Percentiles rank a stretch among this genome's conserved stretches.
These are phyloP conservation scores for Achroia grisella DNA, from an alignment of 1,140 invertebrate species.

Conservation along the genomic window DNA sequence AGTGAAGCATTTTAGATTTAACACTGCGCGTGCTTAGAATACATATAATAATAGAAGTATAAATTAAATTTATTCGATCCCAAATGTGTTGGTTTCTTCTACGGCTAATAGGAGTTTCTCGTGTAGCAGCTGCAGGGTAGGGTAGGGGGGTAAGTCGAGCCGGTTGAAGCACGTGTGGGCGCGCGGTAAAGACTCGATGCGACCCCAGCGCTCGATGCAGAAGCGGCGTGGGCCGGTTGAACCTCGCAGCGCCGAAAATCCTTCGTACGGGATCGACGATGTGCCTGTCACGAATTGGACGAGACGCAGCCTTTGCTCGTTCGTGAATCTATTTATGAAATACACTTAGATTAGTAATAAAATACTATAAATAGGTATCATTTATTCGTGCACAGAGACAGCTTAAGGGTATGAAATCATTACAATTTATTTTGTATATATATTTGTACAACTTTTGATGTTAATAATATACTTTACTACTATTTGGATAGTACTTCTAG, in stretches of 20 bases:
- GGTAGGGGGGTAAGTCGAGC: conserved; percentile 95
- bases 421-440: too few species aligned
- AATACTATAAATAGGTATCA: too few species aligned
- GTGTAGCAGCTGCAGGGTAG: conserved; percentile 92
- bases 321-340: conserved; percentile 81
- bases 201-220: conserved; percentile 99
- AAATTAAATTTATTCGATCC: conserved; percentile 85
- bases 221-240: conserved; percentile 97
- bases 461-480: too few species aligned
- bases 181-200: conserved; percentile 93
- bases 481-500: too few species aligned
- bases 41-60: too few species aligned
- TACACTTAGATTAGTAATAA: too few species aligned
- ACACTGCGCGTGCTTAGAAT: too few species aligned
- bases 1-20: too few species aligned
- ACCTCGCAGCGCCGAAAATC: conserved; percentile 94
- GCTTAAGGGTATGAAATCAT: too few species aligned
- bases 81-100: conserved; percentile 98
- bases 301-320: conserved; percentile 93
- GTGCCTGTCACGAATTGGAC: conserved; percentile 98
- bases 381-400: too few species aligned
- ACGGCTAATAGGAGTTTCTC: conserved; percentile 96
- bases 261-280: conserved; percentile 97
- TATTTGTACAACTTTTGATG: too few species aligned
- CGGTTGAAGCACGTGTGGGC: conserved; percentile 99